Percentiles rank a stretch among this genome's conserved stretches.
These are phyloP conservation scores for Actinia tenebrosa DNA, from an alignment of 64 coral and sea anemone species.

Conservation along the genomic window DNA sequence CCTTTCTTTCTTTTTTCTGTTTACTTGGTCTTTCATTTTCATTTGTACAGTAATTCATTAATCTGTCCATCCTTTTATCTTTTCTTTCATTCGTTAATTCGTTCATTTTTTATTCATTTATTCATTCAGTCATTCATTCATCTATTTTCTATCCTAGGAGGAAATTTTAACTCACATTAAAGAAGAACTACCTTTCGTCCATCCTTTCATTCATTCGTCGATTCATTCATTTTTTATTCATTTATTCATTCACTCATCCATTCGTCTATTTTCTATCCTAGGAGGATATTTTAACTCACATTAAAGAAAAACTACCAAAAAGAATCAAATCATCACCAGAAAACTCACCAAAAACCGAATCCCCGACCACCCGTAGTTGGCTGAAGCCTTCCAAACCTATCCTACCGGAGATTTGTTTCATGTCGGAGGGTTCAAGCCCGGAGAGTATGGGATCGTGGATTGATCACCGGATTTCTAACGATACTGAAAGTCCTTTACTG, in stretches of 20 bases:
- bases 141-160: no score
- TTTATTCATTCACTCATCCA: background rate
- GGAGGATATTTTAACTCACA: background rate
- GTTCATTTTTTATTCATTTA: no score
- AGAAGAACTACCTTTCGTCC: no score
- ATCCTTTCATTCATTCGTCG: background rate
- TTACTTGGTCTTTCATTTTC: background rate
- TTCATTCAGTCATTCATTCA: background rate
- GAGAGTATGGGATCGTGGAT: slow-evolving; percentile 86
- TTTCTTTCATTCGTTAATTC: no score
- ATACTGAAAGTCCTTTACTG: slow-evolving; percentile 64
- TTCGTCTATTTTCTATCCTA: background rate
- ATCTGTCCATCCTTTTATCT: no score
- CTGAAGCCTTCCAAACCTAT: slow-evolving; percentile 34
- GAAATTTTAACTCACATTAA: no score
- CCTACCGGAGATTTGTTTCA: slow-evolving; percentile 87
- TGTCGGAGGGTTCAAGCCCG: slow-evolving; percentile 82
- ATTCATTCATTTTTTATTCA: background rate
- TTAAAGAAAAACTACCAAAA: background rate
- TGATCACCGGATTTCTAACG: slow-evolving; percentile 50
- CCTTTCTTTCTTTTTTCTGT: background rate
- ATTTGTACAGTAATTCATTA: no score
- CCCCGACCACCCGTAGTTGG: background rate
- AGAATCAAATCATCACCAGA: background rate
- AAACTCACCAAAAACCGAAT: background rate